phyloP scores from a whole-genome alignment of 2,797 vertebrate species.

The Clamator glandarius region DNA sequence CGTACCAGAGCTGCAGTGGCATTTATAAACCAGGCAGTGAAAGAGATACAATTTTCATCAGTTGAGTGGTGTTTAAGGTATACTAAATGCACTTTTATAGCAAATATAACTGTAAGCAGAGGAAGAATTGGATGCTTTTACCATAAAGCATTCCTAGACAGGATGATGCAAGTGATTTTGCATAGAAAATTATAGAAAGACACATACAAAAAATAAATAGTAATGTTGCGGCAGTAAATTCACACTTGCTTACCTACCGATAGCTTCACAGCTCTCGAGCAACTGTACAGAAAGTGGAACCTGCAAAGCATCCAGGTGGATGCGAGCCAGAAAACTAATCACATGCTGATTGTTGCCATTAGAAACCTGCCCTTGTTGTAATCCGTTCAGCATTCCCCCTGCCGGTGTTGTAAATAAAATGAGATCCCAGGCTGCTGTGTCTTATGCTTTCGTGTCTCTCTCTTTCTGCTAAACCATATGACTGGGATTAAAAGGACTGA shows the following conservation, averaged over 20 bases:
- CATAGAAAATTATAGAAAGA: background rate
- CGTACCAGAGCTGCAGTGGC: background rate
- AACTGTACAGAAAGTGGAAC: background rate
- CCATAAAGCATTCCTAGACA: background rate
- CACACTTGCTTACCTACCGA: background rate
- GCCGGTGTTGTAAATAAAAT: background rate
- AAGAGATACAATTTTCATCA: background rate
- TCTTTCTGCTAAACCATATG: background rate
- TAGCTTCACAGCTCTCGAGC: background rate
- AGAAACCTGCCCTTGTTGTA: background rate
- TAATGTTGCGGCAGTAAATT: background rate
- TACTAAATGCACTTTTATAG: background rate
- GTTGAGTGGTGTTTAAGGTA: background rate
- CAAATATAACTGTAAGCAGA: background rate
- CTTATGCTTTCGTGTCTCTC: background rate
- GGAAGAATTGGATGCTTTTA: conserved; percentile 5
- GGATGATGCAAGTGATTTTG: background rate
- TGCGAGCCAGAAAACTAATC: background rate
- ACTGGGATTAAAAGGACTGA: background rate
- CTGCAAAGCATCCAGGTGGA: background rate
- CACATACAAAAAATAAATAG: background rate
- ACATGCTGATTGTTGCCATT: background rate
- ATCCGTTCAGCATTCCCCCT: background rate
- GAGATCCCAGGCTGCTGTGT: background rate
- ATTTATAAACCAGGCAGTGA: background rate